Evolutionary conservation across 2,113 vertebrate species (phyloP), one percentile per base, ranked within the genome.

Genomic region (Misgurnus anguillicaudatus): DNA sequence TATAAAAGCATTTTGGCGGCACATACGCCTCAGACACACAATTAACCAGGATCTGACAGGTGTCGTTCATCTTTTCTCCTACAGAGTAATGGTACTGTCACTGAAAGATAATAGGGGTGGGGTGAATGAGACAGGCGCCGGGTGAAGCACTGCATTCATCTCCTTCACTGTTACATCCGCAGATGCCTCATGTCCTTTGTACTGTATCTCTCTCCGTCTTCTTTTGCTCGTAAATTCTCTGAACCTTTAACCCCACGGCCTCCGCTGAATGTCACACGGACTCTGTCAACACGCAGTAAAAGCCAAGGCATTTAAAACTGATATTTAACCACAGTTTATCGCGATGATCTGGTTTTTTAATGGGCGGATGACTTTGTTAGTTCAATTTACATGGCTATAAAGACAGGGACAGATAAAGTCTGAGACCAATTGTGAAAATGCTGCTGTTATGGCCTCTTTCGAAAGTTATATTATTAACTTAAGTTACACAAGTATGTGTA

Each of bases 81-180:
- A 93, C 91, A 94, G 95, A 96, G 94, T 95, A 97, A 98, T 97
- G 95, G 94, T 92, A 93, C 94, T 97, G 95, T 97, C 95, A 95
- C 88, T 91, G 91, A 85, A 90, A 95, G 95, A 95, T 97, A 98
- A 98, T 96, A 93, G 95, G 90, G 91, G 90, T 89, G 91, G 92
- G 61, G 69, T 81, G 68, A 80, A 63, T 5, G 75, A 80, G 81
- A 24, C 53, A 71, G 81, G 80, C 0, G 36, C 39, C 41, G 16
- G 45, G 16, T 64, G 60, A 76, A 76, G 45, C 60, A 51, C 45
- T 76, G 73, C 48, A 76, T 76, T 76, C 61, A 76, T 76, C 61
- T 76, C 60, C 45, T 61, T 76, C 73, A 76, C 31, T 51, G 73
- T 53, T 63, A 62, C 58, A 69, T 39, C 55, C 58, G 38, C 66